Base-by-base conservation (phyloP, 2,888 invertebrate genomes). In the Epirrhoe tristata region DNA sequence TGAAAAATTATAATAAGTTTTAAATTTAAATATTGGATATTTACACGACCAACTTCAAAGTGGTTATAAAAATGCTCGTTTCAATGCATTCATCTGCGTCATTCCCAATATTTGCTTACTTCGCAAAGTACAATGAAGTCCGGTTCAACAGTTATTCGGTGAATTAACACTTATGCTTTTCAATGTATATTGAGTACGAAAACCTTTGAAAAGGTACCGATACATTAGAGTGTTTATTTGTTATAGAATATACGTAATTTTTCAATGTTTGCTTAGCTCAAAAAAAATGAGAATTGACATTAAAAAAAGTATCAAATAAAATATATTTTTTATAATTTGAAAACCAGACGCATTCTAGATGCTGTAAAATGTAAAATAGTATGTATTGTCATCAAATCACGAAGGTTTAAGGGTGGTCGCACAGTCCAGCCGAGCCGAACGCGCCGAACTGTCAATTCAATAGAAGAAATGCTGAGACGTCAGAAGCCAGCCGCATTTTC, bases 41-140 rank as follows among this genome's bases (percentile, higher is more conserved):
- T 10, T 39, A 5, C 12, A 43, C 5, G 12, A 12, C 39, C 39
- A 4, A 43, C 39, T 43, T 43, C 39, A 43, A 43, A 43, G 39
- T 43, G 12, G 39, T 43, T 43, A 43, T 43, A 43, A 43, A 39
- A 12, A 1, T 24, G 24, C 24, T 24, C 24, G 12, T 43, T 43
- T 12, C 39, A 43, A 43, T 39, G 39, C 39, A 54, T 46, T n/a
- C 8, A 31, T 24, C 24, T 5, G 31, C 57, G 59, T 66, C 68
- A 66, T 69, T 43, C 39, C 48, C 43, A 67, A 69, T 67, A 51
- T 72, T 67, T 63, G 32, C 66, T 6, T 46, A 70, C 60, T 72
- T 72, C 46, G 60, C 58, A 56, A 58, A 67, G 56, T 61, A 70
- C 67, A 66, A 68, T 70, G 56, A 63, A n/a, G 46, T 57, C 58